Percentiles rank a stretch among this genome's conserved stretches.
Conservation (phyloP, 2,888 invertebrate species). For the Saturnia pavonia region DNA sequence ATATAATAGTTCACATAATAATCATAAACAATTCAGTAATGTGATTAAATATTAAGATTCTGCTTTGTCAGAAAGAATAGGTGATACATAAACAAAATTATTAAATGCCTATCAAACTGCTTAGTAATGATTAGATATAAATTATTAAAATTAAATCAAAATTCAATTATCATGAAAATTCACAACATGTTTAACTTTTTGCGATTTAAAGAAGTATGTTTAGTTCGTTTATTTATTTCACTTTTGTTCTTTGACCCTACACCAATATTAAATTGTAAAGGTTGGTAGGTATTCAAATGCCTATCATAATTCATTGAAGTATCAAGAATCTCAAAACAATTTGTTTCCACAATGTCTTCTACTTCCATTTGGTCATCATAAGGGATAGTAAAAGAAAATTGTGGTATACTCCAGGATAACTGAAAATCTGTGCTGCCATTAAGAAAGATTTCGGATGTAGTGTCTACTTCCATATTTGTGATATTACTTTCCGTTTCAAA, state of each 20-base stretch:
- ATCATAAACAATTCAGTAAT: neutral
- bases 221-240: neutral
- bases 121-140: no score
- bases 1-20: no score
- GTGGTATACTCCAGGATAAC: neutral
- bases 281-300: neutral
- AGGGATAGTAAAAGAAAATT: neutral
- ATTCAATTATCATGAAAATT: neutral
- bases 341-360: constrained; percentile 30
- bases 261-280: constrained; percentile 1
- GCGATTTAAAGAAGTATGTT: neutral
- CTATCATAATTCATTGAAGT: neutral
- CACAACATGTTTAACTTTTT: neutral
- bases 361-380: constrained; percentile 43
- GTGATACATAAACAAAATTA: neutral
- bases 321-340: neutral
- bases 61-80: neutral
- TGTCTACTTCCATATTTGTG: constrained; percentile 2
- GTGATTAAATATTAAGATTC: neutral
- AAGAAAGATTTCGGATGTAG: neutral
- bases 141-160: neutral
- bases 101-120: neutral
- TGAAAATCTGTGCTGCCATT: neutral
- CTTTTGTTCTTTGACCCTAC: neutral
- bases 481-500: constrained; percentile 27